Percentiles rank a stretch among this genome's conserved stretches.
phyloP scores from a whole-genome alignment of 2,888 invertebrate genomes.

The Sericinus montela region DNA sequence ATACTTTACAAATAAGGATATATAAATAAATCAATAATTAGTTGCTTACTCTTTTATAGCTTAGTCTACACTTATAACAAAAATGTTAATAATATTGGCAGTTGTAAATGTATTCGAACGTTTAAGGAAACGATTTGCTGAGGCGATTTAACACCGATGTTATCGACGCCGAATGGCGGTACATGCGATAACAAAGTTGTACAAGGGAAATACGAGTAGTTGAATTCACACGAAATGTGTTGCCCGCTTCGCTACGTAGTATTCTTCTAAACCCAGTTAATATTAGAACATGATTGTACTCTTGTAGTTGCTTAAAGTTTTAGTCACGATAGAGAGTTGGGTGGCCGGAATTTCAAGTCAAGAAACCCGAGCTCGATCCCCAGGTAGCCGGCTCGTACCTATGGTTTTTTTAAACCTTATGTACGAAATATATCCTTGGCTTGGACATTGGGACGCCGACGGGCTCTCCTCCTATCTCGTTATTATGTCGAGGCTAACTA shows the following conservation, averaged over 20 bases:
- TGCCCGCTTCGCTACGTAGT: not conserved
- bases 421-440: no score
- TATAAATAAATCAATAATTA: not conserved
- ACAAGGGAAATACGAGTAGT: conserved; percentile 21
- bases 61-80: conserved; percentile 6
- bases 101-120: conserved; percentile 33
- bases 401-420: no score
- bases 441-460: no score
- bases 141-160: conserved; percentile 40
- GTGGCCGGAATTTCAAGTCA: no score
- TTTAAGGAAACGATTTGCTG: conserved; percentile 37
- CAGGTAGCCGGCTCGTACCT: no score
- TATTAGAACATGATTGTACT: no score
- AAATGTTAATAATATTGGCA: conserved; percentile 19
- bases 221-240: conserved; percentile 14
- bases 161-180: conserved; percentile 38
- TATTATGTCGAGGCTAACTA: no score
- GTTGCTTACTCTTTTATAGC: not conserved
- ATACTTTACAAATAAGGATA: no score
- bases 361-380: no score
- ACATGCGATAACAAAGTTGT: conserved; percentile 34
- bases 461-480: no score
- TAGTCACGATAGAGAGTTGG: no score
- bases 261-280: not conserved
- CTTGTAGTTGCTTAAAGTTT: no score